Evolutionary conservation across 1,140 invertebrate species (phyloP), one percentile per base, ranked within the genome.

Genomic region (Pseudomyrmex gracilis): DNA sequence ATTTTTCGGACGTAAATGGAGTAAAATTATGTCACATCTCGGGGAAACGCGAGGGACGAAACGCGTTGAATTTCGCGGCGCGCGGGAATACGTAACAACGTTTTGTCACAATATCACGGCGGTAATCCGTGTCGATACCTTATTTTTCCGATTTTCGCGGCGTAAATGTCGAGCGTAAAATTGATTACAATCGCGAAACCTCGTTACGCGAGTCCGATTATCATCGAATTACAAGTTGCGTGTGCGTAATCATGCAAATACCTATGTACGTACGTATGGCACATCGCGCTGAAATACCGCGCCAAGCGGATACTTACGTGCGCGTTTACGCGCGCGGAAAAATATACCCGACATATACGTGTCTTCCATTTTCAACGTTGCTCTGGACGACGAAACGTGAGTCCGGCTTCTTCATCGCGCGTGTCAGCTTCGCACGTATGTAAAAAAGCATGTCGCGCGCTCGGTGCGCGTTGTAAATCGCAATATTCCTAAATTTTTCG

Each of bases 1-100:
- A 70, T 71, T 80, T 80, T 80, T 71, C 5, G 34, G 22, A 80
- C 66, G 20, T 13, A 49, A 58, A 80, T 70, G 10, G 76, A 57
- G 24, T 22, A 13, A 55, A 77, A 77, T 77, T 43, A 55, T 24
- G 17, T n/a, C 22, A 15, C 2, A 24, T 9, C 1, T 24, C 74
- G 13, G 9, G 12, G 15, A 22, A 2, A 34, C 17, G 24, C 24
- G 34, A 5, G 34, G 13, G 47, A 34, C 15, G 20, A n/a, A 66
- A 57, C 17, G 64, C 17, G 20, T 24, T 7, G 34, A 34, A 34
- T 34, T 34, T 34, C 34, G 34, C 34, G 34, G 24, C 24, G 24
- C 24, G 43, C 49, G 53, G 10, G 22, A 47, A 17, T 70, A 7
- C 34, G 34, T 34, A 34, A 34, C 34, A 34, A 34, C 34, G 5